Percentiles rank a stretch among this genome's conserved stretches.
These are phyloP conservation scores for Drosophila kikkawai DNA, from an alignment of 1,140 invertebrate genomes.

Conservation along the genomic window DNA sequence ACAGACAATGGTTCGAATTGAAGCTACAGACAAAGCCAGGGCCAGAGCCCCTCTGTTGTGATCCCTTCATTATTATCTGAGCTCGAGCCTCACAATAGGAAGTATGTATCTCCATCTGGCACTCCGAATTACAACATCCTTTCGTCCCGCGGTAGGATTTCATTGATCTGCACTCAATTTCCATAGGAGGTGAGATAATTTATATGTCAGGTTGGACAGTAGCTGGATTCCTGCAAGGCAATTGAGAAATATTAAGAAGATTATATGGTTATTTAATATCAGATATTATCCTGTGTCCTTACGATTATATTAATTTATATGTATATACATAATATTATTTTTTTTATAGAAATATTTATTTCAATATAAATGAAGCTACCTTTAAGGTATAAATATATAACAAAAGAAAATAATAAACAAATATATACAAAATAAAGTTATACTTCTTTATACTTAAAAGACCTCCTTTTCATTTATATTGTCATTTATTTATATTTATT, in stretches of 20 bases:
- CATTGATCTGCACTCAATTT: conserved; percentile 10
- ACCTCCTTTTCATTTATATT: background rate
- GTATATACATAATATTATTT: background rate
- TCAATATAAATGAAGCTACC: background rate
- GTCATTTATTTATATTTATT: background rate
- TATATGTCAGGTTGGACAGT: no score
- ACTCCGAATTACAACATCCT: background rate
- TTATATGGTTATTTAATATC: background rate
- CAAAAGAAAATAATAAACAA: no score
- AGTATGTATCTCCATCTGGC: conserved; percentile 3
- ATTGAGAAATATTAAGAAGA: background rate
- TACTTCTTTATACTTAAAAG: background rate
- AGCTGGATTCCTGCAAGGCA: background rate
- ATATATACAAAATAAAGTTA: no score
- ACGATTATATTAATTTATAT: background rate
- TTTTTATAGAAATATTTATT: background rate
- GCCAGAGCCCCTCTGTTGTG: background rate
- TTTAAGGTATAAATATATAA: background rate
- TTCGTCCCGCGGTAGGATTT: background rate
- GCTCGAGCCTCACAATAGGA: conserved; percentile 11
- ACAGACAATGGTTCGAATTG: conserved; percentile 22
- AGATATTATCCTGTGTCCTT: background rate
- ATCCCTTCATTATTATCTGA: conserved; percentile 18
- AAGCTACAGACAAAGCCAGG: background rate
- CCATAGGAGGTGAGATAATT: conserved; percentile 6